A percentile compares a stretch with the other conserved stretches of the same genome.
Evolutionary conservation across 2,888 invertebrate genomes (phyloP).

Genomic region (Loripinus fragilis): DNA sequence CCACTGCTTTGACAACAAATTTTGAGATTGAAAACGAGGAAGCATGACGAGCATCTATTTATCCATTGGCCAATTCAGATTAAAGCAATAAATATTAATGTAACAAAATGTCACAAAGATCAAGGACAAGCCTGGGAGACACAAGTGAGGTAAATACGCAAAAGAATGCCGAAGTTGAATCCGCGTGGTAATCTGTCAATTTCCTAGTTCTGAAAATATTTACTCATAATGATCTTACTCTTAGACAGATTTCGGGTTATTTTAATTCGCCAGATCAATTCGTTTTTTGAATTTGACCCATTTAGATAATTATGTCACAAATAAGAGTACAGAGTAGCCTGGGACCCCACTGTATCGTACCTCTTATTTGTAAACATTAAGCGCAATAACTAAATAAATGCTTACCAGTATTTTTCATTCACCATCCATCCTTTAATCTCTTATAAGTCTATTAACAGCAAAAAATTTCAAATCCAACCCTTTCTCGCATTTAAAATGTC

Average conservation of each 20-base stretch:
- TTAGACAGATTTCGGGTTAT: no score
- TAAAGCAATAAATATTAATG: constrained; percentile 17
- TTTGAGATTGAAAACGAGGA: not conserved
- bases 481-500: no score
- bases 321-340: not conserved
- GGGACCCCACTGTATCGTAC: no score
- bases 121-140: not conserved
- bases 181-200: not conserved
- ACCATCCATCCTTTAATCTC: no score
- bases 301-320: not conserved
- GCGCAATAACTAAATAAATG: no score
- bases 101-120: not conserved
- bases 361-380: no score
- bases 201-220: not conserved
- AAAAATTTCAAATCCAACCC: no score
- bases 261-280: no score
- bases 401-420: no score
- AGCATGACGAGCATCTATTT: constrained; percentile 14
- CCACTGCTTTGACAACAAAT: no score
- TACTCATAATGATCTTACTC: not conserved
- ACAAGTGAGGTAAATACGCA: not conserved
- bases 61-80: constrained; percentile 7
- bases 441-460: no score
- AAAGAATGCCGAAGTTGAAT: not conserved
- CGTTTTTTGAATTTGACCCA: not conserved